Evolutionary conservation across 2,113 vertebrate genomes (phyloP).

Genomic region (Myxocyprinus asiaticus): DNA sequence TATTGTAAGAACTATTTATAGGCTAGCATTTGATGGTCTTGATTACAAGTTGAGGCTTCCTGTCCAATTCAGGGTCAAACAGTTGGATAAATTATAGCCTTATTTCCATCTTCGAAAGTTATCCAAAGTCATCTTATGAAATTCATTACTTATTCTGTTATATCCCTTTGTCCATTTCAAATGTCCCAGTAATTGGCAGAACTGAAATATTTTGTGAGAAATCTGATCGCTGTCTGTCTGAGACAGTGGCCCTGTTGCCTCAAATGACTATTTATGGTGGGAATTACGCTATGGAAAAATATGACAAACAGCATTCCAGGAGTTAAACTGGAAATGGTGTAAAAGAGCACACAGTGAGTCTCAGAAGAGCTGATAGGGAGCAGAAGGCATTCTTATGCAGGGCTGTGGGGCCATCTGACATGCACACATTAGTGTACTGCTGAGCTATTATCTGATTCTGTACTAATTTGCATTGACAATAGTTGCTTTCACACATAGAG

Average conservation of each 20-base stretch:
- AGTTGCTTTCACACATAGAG: too few species aligned
- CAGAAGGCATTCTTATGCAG: slow-evolving; percentile 85
- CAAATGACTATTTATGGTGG: slow-evolving; percentile 88
- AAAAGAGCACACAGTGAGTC: slow-evolving; percentile 81
- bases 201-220: slow-evolving; percentile 70
- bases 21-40: neutral
- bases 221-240: slow-evolving; percentile 76
- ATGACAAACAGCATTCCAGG: slow-evolving; percentile 91
- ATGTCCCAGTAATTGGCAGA: slow-evolving; percentile 81
- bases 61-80: neutral
- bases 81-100: neutral
- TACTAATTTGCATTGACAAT: too few species aligned
- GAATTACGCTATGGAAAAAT: slow-evolving; percentile 83
- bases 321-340: slow-evolving; percentile 90
- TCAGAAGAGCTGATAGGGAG: slow-evolving; percentile 70
- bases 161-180: slow-evolving; percentile 77
- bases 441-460: neutral
- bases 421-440: slow-evolving; percentile 9
- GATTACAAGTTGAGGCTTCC: neutral
- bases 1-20: neutral
- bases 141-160: slow-evolving; percentile 48
- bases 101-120: neutral
- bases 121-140: slow-evolving; percentile 34
- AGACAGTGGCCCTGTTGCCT: slow-evolving; percentile 72
- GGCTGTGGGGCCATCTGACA: slow-evolving; percentile 55